phyloP scores from a whole-genome alignment of 1,140 invertebrate genomes.

The Penaeus vannamei region DNA sequence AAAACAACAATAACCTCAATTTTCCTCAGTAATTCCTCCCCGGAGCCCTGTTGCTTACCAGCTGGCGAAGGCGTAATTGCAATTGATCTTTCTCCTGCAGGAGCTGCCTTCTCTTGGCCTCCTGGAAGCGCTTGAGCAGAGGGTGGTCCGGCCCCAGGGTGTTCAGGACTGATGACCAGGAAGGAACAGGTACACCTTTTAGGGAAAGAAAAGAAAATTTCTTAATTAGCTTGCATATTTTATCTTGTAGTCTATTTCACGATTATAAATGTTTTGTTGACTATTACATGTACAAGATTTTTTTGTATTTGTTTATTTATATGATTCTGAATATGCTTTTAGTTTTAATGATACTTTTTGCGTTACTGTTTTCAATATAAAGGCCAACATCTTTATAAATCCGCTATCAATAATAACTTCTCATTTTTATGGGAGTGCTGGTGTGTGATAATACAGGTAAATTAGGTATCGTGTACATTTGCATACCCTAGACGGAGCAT shows the following conservation, averaged over 20 bases:
- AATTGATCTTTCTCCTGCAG: conserved; percentile 51
- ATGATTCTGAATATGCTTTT: no score
- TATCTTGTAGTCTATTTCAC: neutral
- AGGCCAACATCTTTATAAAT: no score
- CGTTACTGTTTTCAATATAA: no score
- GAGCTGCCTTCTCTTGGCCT: conserved; percentile 50
- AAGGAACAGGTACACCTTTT: conserved; percentile 17
- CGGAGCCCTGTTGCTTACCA: conserved; percentile 18
- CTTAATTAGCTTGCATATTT: neutral
- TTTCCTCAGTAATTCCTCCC: no score
- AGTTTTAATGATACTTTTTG: no score
- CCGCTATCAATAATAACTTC: no score
- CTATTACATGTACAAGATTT: no score
- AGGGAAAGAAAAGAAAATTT: neutral
- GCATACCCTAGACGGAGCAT: no score
- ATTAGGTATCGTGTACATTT: no score
- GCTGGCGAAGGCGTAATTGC: conserved; percentile 49
- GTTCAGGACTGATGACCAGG: conserved; percentile 48
- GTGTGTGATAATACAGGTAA: no score
- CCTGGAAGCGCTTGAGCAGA: conserved; percentile 47
- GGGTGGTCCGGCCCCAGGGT: conserved; percentile 56
- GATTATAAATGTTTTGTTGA: neutral
- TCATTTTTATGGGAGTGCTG: no score
- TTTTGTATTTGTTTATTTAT: no score
- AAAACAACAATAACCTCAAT: neutral